Evolutionary conservation across 1,140 invertebrate genomes (phyloP).

Genomic region (Planococcus citri): DNA sequence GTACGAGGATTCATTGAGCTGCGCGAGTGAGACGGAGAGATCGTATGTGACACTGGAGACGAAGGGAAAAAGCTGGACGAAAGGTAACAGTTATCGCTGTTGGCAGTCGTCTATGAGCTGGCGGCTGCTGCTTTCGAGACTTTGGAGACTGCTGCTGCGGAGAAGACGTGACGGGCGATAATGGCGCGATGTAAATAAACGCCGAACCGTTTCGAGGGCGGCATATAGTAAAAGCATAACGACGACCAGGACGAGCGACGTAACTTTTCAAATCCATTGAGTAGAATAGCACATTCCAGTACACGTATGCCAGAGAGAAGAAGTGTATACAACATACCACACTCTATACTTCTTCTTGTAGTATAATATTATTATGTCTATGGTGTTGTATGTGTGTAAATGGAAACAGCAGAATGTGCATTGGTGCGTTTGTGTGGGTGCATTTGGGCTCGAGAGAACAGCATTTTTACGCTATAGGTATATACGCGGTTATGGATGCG

Average conservation of each 20-base stretch:
- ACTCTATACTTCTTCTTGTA: too few species aligned
- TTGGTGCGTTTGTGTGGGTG: background rate
- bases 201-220: background rate
- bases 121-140: background rate
- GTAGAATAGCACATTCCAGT: background rate
- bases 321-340: too few species aligned
- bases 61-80: background rate
- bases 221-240: background rate
- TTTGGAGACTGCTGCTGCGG: background rate
- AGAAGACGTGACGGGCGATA: background rate
- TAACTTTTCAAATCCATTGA: constrained; percentile 4
- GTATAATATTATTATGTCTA: too few species aligned
- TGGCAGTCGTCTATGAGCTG: background rate
- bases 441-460: too few species aligned
- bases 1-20: too few species aligned
- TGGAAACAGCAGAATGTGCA: background rate
- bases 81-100: background rate
- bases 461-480: too few species aligned
- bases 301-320: too few species aligned
- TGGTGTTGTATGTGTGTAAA: too few species aligned
- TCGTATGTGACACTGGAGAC: too few species aligned
- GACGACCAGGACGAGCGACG: background rate
- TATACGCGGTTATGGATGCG: too few species aligned
- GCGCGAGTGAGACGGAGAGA: too few species aligned
- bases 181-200: background rate